Percentiles rank a stretch among this genome's conserved stretches.
Conservation (phyloP, 1,140 invertebrate genomes). For the Drosophila sproati region DNA sequence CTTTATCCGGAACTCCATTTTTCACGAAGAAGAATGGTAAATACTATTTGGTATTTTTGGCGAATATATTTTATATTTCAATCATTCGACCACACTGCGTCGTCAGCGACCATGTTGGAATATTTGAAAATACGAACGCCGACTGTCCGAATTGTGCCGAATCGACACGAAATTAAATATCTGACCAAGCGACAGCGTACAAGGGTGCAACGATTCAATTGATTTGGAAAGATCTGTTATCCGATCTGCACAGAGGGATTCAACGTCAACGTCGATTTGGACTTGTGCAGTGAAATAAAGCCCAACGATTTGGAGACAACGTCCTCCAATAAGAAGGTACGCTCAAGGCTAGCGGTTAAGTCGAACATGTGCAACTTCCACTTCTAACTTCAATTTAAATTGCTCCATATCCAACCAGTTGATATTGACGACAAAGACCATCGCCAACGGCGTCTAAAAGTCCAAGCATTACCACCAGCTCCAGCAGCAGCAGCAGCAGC, state of each 20-base stretch:
- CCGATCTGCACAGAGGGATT: slow-evolving; percentile 1
- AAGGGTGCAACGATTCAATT: slow-evolving; percentile 12
- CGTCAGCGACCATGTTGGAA: slow-evolving; percentile 5
- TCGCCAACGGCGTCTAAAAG: slow-evolving; percentile 8
- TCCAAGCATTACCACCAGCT: background rate
- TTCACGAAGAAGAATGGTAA: background rate
- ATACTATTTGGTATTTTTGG: slow-evolving; percentile 2
- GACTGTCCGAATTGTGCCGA: background rate
- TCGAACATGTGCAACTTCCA: background rate
- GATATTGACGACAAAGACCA: slow-evolving; percentile 6
- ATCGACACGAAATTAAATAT: slow-evolving; percentile 32
- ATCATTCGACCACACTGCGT: slow-evolving; percentile 8
- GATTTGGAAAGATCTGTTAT: slow-evolving; percentile 12
- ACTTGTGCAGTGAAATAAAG: slow-evolving; percentile 9
- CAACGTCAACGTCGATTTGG: slow-evolving; percentile 3
- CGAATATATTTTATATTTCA: background rate
- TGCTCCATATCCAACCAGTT: background rate
- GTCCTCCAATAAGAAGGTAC: slow-evolving; percentile 3
- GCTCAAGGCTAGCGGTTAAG: background rate
- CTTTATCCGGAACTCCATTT: background rate
- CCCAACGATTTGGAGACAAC: background rate
- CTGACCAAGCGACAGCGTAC: slow-evolving; percentile 35
- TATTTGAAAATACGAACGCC: slow-evolving; percentile 7
- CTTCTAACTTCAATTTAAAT: background rate
- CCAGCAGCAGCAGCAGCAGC: slow-evolving; percentile 7